These are phyloP conservation scores for Corvus moneduloides DNA, from an alignment of 2,113 vertebrate species.

Conservation along the genomic window DNA sequence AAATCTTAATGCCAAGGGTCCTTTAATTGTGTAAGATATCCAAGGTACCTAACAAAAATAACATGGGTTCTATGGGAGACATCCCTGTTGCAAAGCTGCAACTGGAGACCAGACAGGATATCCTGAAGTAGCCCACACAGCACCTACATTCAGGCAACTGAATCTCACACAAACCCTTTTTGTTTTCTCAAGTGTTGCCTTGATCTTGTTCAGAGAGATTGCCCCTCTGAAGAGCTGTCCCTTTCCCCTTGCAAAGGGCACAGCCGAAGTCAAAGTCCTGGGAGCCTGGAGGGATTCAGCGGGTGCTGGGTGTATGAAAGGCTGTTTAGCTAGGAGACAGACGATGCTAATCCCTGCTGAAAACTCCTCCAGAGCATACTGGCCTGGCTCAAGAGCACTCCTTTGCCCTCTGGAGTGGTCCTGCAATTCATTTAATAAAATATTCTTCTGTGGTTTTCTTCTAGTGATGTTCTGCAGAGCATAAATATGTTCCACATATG, in stretches of 20 bases:
- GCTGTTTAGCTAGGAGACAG: not conserved
- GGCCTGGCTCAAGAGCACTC: not conserved
- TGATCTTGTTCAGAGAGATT: not conserved
- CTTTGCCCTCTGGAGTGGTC: not conserved
- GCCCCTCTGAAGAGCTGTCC: not conserved
- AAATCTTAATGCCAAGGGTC: not conserved
- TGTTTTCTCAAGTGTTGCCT: not conserved
- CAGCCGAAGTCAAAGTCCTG: not conserved
- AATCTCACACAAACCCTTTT: not conserved
- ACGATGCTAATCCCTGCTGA: not conserved
- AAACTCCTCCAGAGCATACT: not conserved
- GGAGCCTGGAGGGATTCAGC: not conserved
- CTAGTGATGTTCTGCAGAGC: not conserved
- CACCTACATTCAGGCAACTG: not conserved
- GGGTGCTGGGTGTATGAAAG: accelerated
- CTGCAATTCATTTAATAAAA: not conserved
- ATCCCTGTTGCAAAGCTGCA: not conserved
- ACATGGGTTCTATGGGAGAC: not conserved
- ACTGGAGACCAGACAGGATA: not conserved
- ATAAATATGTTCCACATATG: not conserved
- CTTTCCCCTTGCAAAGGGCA: not conserved
- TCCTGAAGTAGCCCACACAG: not conserved
- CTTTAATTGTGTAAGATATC: not conserved
- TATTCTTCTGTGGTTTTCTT: not conserved
- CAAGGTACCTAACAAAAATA: not conserved